These are phyloP conservation scores for Discoglossus pictus DNA, from an alignment of 2,797 vertebrate species.

Conservation along the genomic window DNA sequence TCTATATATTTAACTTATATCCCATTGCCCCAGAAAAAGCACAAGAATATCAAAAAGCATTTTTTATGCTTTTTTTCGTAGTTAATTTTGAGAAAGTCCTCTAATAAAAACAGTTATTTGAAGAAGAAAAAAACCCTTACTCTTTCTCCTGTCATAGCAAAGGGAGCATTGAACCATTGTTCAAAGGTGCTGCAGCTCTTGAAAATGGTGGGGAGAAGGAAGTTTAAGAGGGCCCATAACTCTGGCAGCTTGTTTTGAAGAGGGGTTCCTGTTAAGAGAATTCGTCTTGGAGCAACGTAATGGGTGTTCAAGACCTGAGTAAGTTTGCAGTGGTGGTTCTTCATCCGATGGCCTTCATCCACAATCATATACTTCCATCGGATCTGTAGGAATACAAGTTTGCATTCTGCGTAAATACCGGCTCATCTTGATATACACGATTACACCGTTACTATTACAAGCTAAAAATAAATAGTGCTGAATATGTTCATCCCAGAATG, in stretches of 20 bases:
- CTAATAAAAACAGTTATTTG: too few species aligned
- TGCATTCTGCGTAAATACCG: too few species aligned
- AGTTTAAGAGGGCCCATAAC: constrained; percentile 96
- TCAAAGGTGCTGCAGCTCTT: constrained; percentile 98
- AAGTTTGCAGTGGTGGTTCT: constrained; percentile 97
- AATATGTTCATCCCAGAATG: too few species aligned
- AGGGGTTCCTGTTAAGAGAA: constrained; percentile 91
- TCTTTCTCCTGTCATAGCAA: constrained; percentile 97
- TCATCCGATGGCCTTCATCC: constrained; percentile 97
- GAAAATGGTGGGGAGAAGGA: constrained; percentile 95
- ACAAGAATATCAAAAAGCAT: not conserved
- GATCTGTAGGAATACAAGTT: constrained; percentile 71
- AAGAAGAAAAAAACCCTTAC: constrained; percentile 65
- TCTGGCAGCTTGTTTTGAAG: constrained; percentile 96
- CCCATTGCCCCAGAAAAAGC: not conserved
- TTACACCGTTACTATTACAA: too few species aligned
- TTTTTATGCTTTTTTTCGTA: too few species aligned
- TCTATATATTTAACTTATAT: too few species aligned
- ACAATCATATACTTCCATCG: constrained; percentile 99
- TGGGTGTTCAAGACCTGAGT: constrained; percentile 97
- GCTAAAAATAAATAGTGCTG: too few species aligned
- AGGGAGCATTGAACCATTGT: constrained; percentile 97
- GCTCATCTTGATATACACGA: too few species aligned
- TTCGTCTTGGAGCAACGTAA: constrained; percentile 91
- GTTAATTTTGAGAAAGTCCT: too few species aligned